Percentiles rank a stretch among this genome's conserved stretches.
Conservation (phyloP, 2,797 vertebrate species). For the Geotria australis region DNA sequence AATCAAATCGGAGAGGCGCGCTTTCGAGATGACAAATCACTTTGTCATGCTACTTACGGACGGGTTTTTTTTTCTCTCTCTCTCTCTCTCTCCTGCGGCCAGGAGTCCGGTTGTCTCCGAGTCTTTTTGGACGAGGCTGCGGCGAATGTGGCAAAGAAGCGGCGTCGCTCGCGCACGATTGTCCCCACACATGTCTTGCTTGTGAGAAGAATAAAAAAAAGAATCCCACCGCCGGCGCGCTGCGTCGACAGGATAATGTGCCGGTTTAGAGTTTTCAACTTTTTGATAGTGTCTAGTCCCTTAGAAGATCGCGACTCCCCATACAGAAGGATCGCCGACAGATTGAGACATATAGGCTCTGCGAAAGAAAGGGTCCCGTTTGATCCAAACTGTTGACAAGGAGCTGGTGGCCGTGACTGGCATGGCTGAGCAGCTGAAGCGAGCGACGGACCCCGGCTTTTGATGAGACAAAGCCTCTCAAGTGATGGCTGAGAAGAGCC, state of each 20-base stretch:
- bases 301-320: background rate
- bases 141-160: background rate
- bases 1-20: background rate
- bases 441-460: background rate
- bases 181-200: background rate
- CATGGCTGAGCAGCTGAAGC: background rate
- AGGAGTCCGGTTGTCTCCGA: background rate
- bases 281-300: background rate
- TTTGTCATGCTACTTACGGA: background rate
- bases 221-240: background rate
- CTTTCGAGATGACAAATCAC: background rate
- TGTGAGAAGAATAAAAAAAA: no score
- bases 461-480: background rate
- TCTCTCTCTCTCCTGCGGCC: background rate
- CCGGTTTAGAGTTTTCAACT: background rate
- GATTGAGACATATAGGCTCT: background rate
- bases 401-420: background rate
- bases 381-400: background rate
- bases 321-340: background rate
- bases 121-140: background rate
- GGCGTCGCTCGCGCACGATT: no score
- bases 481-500: background rate
- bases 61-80: no score
- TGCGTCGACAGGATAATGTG: background rate
- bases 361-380: background rate